A percentile compares a stretch with the other conserved stretches of the same genome.
phyloP scores from a whole-genome alignment of 2,113 vertebrate species.

The Brachyhypopomus occidentalis region DNA sequence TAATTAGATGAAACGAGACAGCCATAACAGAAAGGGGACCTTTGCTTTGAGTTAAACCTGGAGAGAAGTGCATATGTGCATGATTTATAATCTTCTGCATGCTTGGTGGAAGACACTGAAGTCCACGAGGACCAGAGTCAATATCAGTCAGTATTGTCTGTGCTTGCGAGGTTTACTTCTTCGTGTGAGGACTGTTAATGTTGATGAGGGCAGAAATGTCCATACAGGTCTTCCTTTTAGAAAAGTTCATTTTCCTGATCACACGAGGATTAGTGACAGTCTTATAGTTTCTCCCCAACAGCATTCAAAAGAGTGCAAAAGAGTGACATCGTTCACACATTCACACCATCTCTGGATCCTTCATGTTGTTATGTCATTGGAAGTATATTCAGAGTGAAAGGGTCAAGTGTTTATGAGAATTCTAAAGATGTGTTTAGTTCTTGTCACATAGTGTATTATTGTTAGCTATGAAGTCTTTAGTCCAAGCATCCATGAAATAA shows the following conservation, averaged over 20 bases:
- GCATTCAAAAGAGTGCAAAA: constrained; percentile 68
- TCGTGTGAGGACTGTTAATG: neutral
- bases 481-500: neutral
- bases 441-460: neutral
- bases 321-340: constrained; percentile 60
- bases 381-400: constrained; percentile 57
- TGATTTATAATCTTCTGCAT: constrained; percentile 68
- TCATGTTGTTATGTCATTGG: constrained; percentile 68
- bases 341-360: constrained; percentile 61
- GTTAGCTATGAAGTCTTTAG: neutral
- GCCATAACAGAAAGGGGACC: constrained; percentile 57
- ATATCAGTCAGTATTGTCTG: constrained; percentile 68
- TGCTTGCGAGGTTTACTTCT: constrained; percentile 42
- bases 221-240: neutral
- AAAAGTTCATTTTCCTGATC: constrained; percentile 25
- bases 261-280: constrained; percentile 61
- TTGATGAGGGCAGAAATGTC: neutral
- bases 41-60: constrained; percentile 63
- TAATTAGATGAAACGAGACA: constrained; percentile 63
- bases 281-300: constrained; percentile 60
- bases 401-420: constrained; percentile 58
- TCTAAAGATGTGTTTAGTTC: constrained; percentile 17
- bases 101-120: constrained; percentile 71
- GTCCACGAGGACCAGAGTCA: constrained; percentile 64
- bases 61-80: constrained; percentile 65